A percentile compares a stretch with the other conserved stretches of the same genome.
Conservation (phyloP, 2,888 invertebrate genomes). For the Clivina fossor region DNA sequence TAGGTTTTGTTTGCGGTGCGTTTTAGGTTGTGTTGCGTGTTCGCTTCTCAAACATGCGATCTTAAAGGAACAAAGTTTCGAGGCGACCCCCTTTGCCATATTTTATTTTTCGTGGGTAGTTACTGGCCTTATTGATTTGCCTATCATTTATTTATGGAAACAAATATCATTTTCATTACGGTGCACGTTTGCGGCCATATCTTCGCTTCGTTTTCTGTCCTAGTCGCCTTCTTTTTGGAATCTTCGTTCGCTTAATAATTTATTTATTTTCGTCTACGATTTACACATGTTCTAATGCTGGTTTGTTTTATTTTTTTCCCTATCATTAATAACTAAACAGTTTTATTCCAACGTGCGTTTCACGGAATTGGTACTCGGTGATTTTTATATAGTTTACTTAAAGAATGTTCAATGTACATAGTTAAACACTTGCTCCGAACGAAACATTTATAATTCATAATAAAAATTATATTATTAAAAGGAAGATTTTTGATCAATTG, state of each 20-base stretch:
- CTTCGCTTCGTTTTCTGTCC: no score
- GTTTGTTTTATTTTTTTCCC: no score
- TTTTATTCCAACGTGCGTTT: no score
- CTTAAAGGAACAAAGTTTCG: conserved; percentile 34
- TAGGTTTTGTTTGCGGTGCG: conserved; percentile 2
- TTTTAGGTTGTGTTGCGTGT: conserved; percentile 30
- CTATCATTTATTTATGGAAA: conserved; percentile 36
- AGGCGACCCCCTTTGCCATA: neutral
- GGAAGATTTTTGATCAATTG: no score
- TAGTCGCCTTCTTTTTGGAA: neutral
- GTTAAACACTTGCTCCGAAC: no score
- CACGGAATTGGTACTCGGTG: no score
- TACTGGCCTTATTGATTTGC: conserved; percentile 32
- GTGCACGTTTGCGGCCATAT: no score
- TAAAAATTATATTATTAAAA: no score
- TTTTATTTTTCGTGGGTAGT: conserved; percentile 15
- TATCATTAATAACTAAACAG: no score
- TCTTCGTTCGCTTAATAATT: conserved; percentile 5
- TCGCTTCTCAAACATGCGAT: conserved; percentile 39
- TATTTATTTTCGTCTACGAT: conserved; percentile 16
- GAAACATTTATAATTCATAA: no score
- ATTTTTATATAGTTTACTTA: no score
- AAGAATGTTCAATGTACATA: no score
- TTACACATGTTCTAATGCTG: conserved; percentile 10
- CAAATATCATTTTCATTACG: conserved; percentile 39